Evolutionary conservation across 2,888 invertebrate genomes (phyloP), one percentile per base, ranked within the genome.

Genomic region (Odontothrips loti): DNA sequence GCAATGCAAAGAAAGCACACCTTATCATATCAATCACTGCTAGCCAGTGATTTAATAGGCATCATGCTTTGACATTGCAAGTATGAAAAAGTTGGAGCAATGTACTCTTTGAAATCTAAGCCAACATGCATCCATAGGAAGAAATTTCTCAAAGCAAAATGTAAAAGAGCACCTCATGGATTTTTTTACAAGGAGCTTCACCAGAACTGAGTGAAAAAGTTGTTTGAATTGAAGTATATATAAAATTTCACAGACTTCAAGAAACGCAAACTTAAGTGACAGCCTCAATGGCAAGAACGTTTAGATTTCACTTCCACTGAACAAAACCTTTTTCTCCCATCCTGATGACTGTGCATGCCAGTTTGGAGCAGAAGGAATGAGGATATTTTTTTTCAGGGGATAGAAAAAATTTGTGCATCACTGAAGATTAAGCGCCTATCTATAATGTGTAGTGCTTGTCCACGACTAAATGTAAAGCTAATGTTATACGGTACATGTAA

Each of bases 401-500:
- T 23, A 27, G 27, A 27, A 75, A 23, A 11, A 68, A 0, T 23
- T 75, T 75, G 68, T 75, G 68, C 68, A 75, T 75, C 23, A 75
- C 68, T 27, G 27, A 75, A 75, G 23, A 27, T 23, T 23, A 75
- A 75, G 68, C 68, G 27, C 68, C 68, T 75, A 75, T 75, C 68
- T 75, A 75, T 75, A 23, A 75, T 27, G 27, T 75, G 68, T 58
- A 58, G 58, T 75, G 68, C 68, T 12, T 79, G 58, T 83, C 20
- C 82, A 82, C 82, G 83, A 83, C 81, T 82, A 83, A 83, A 87
- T 75, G 68, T 75, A 75, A 75, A 75, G 27, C 68, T 75, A 75
- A 43, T 43, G 34, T 27, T 27, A 75, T 82, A 79, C 86, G 86
- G 90, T 90, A 91, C 91, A 91, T 87, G 91, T 90, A 85, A 91